These are phyloP conservation scores for Sesia bembeciformis DNA, from an alignment of 2,888 invertebrate species.

Conservation along the genomic window DNA sequence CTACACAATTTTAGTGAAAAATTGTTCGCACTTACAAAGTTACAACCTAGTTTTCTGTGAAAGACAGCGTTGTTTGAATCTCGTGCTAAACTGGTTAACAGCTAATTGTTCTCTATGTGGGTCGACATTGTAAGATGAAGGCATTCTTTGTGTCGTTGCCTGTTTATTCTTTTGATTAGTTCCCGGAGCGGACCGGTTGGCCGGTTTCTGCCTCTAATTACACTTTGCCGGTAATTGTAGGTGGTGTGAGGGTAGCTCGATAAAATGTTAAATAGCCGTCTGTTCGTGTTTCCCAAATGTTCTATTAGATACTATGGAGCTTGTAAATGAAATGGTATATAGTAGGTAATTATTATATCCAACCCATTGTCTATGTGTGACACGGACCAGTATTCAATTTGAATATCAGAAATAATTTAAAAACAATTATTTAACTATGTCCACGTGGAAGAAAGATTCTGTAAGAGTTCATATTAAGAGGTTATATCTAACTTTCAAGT, in stretches of 20 bases:
- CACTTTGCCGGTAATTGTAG: slow-evolving; percentile 35
- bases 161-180: slow-evolving; percentile 60
- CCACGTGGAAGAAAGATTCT: too few species aligned
- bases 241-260: not conserved
- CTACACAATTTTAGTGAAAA: not conserved
- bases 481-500: too few species aligned
- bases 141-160: slow-evolving; percentile 47
- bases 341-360: too few species aligned
- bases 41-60: slow-evolving; percentile 22
- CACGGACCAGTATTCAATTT: too few species aligned
- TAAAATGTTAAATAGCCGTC: slow-evolving; percentile 6
- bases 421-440: too few species aligned
- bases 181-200: slow-evolving; percentile 22
- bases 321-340: too few species aligned
- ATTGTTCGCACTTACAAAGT: not conserved
- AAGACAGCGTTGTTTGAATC: slow-evolving; percentile 38
- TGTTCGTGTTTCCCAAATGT: slow-evolving; percentile 8
- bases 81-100: slow-evolving; percentile 48
- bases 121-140: slow-evolving; percentile 59
- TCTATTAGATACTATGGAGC: too few species aligned
- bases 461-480: too few species aligned
- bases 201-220: slow-evolving; percentile 34
- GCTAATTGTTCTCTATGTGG: slow-evolving; percentile 34
- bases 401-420: too few species aligned
- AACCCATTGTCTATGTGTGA: too few species aligned